Evolutionary conservation across 1,140 invertebrate genomes (phyloP).

Genomic region (Ctenoplectra terminalis): DNA sequence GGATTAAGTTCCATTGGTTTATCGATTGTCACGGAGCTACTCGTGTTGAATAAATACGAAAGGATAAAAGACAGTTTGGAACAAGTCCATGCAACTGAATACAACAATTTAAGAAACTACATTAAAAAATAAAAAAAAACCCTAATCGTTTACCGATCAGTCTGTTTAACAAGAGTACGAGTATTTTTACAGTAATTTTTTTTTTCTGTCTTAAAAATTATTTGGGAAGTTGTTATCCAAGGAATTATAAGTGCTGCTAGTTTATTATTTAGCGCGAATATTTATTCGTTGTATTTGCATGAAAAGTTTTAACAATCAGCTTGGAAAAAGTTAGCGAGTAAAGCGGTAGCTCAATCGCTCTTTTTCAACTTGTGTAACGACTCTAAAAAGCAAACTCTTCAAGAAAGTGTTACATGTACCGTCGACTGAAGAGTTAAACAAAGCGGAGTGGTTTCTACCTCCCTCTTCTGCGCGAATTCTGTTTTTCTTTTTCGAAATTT

Average conservation of each 20-base stretch:
- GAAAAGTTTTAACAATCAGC: neutral
- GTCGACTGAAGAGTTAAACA: neutral
- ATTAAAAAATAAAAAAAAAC: neutral
- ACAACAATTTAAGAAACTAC: neutral
- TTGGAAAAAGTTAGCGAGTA: neutral
- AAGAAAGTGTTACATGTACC: neutral
- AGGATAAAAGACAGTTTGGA: neutral
- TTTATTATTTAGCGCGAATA: neutral
- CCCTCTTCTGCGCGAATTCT: neutral
- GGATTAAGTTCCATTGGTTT: conserved; percentile 31
- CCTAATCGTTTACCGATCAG: neutral
- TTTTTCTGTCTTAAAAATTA: neutral
- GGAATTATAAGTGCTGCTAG: neutral
- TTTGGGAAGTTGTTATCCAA: neutral
- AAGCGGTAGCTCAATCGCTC: no score
- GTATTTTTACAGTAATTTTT: neutral
- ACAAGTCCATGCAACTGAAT: neutral
- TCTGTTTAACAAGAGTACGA: neutral
- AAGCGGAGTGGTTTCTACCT: neutral
- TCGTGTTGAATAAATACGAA: neutral
- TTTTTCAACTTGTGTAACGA: neutral
- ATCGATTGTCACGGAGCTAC: neutral
- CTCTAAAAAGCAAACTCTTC: neutral
- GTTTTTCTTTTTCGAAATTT: neutral
- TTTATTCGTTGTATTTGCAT: neutral